Conservation (phyloP, 1,140 invertebrate species). For the Drosophila lini region DNA sequence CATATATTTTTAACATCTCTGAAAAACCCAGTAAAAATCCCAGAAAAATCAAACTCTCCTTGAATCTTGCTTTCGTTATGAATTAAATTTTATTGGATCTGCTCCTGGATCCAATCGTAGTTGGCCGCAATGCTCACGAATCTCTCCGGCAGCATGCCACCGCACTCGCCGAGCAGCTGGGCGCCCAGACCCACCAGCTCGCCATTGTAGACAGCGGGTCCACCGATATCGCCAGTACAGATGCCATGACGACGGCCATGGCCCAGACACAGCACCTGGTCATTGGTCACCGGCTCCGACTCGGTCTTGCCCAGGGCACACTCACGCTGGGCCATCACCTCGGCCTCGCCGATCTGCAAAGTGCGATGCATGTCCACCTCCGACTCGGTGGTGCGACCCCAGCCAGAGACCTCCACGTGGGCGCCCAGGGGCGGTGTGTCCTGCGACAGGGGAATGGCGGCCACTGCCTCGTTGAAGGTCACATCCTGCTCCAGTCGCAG, state of each 20-base stretch:
- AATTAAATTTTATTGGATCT: slow-evolving; percentile 52
- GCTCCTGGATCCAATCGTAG: slow-evolving; percentile 65
- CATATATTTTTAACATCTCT: too few species aligned
- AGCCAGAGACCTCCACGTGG: slow-evolving; percentile 70
- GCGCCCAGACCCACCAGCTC: slow-evolving; percentile 65
- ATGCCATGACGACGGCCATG: slow-evolving; percentile 66
- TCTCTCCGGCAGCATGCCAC: slow-evolving; percentile 65
- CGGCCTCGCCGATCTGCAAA: slow-evolving; percentile 56
- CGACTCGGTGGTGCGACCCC: slow-evolving; percentile 61
- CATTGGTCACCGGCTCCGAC: slow-evolving; percentile 11
- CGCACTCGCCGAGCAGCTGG: slow-evolving; percentile 63
- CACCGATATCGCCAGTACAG: slow-evolving; percentile 69
- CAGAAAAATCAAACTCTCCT: too few species aligned
- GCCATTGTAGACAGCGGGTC: slow-evolving; percentile 63
- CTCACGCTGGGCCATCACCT: slow-evolving; percentile 22
- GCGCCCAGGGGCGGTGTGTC: slow-evolving; percentile 39
- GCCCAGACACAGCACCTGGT: slow-evolving; percentile 66
- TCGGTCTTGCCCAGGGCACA: slow-evolving; percentile 35
- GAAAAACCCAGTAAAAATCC: background rate
- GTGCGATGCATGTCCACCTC: slow-evolving; percentile 59
- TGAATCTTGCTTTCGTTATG: background rate
- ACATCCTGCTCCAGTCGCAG: slow-evolving; percentile 58
- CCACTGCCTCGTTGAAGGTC: slow-evolving; percentile 46
- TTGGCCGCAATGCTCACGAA: slow-evolving; percentile 68
- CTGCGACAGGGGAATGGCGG: slow-evolving; percentile 48